Evolutionary conservation across 2,888 invertebrate genomes (phyloP).

Genomic region (Ectemnius cavifrons): DNA sequence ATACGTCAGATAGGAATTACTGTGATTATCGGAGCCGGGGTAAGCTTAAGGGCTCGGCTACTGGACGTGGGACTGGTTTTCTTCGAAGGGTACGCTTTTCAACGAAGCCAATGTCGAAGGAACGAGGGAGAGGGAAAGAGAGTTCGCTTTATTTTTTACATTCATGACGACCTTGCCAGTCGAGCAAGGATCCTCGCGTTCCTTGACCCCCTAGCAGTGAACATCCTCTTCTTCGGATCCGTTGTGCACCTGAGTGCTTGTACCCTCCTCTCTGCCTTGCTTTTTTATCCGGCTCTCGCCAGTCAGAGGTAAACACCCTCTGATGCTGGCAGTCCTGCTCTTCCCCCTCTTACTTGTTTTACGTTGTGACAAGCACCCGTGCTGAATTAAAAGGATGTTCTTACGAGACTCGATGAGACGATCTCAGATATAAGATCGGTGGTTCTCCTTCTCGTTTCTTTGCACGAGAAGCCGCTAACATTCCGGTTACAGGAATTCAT

Average conservation of each 20-base stretch:
- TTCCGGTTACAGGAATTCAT: too few species aligned
- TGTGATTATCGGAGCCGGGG: not conserved
- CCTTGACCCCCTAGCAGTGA: slow-evolving; percentile 66
- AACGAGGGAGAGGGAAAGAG: slow-evolving; percentile 29
- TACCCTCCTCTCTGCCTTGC: slow-evolving; percentile 34
- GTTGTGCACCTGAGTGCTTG: slow-evolving; percentile 34
- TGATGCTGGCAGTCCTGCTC: slow-evolving; percentile 22
- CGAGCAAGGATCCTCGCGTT: slow-evolving; percentile 73
- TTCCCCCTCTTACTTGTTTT: slow-evolving; percentile 34
- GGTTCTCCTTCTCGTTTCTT: too few species aligned
- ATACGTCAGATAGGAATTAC: too few species aligned
- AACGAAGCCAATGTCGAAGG: slow-evolving; percentile 38
- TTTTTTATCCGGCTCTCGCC: slow-evolving; percentile 41
- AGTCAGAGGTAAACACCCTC: slow-evolving; percentile 59
- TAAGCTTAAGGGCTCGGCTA: slow-evolving; percentile 43
- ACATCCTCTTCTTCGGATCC: slow-evolving; percentile 45
- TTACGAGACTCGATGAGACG: too few species aligned
- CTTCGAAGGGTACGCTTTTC: slow-evolving; percentile 65
- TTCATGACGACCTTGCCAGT: slow-evolving; percentile 72
- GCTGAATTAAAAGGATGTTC: too few species aligned
- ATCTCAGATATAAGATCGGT: too few species aligned
- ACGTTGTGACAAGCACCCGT: not conserved
- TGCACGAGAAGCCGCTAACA: too few species aligned
- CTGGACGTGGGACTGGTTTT: slow-evolving; percentile 69
- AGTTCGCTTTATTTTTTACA: slow-evolving; percentile 68